phyloP scores from a whole-genome alignment of 2,797 vertebrate species.

The Chelidonichthys spinosus region DNA sequence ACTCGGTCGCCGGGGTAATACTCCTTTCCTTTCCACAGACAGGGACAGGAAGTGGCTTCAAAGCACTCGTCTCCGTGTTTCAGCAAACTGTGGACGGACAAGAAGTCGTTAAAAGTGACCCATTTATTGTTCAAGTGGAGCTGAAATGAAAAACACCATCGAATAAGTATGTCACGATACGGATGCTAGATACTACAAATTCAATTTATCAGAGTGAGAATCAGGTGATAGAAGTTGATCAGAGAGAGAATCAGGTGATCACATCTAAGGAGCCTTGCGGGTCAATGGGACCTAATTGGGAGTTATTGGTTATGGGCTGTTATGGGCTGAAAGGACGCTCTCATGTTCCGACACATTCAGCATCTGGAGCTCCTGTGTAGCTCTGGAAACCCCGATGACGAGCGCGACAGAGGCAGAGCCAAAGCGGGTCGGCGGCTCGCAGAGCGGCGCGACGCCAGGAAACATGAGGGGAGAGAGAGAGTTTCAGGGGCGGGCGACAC shows the following conservation, averaged over 20 bases:
- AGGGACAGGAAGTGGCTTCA: conserved; percentile 90
- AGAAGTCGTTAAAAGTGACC: background rate
- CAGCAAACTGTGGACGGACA: conserved; percentile 84
- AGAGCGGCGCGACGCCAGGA: conserved; percentile 20
- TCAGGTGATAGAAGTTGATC: background rate
- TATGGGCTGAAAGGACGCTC: conserved; percentile 11
- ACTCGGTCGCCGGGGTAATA: conserved; percentile 95
- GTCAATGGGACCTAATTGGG: background rate
- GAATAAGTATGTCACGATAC: too few relatives aligned
- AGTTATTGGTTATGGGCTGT: conserved; percentile 14
- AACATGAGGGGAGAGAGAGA: conserved; percentile 24
- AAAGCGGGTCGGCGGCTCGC: conserved; percentile 44
- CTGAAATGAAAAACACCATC: too few relatives aligned
- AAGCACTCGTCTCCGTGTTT: conserved; percentile 95
- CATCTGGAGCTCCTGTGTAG: conserved; percentile 16
- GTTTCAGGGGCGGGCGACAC: conserved; percentile 42
- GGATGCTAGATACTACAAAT: too few relatives aligned
- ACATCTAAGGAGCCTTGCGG: conserved; percentile 1
- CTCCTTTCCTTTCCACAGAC: conserved; percentile 97
- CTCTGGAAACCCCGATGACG: conserved; percentile 21
- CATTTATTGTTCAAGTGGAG: too few relatives aligned
- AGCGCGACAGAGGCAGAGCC: conserved; percentile 53
- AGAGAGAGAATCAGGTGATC: background rate
- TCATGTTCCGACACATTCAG: conserved; percentile 35
- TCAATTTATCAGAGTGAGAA: background rate